Evolutionary conservation across 2,797 vertebrate genomes (phyloP), one percentile per base, ranked within the genome.

Genomic region (Lophius americanus): DNA sequence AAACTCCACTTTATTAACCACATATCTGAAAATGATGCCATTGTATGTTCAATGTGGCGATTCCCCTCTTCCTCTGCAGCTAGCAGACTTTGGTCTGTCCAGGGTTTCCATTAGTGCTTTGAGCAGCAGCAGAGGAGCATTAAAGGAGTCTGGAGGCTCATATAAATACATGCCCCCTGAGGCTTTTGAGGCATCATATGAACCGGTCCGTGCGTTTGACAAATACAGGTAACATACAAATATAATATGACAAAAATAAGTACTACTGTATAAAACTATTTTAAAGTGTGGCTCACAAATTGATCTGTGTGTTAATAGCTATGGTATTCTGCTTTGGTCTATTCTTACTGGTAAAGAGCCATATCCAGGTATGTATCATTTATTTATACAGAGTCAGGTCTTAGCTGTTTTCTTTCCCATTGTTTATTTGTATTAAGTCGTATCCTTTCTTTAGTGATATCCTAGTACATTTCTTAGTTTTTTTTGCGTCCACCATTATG

Each of bases 81-180:
- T 93, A 12, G 84, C 91, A 65, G 93, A 94, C 75, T 94, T 94
- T 79, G 93, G 93, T 60, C 66, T 94, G 76, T 85, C 82, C 37
- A 90, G 66, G 68, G 39, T 88, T 43, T 84, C 90, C 14, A 60
- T 11, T 53, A 92, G 83, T 55, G 56, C 14, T 70, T 59, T 42
- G 23, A 71, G 0, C 6, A 54, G 9, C 55, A 10, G 0, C 2
- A 5, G 4, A 5, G 11, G 50, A n/a, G 4, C 3, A 1, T 6
- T 36, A 2, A 51, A 1, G 9, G 4, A 7, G 1, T 9, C 4
- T 0, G 79, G 64, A 58, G 92, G 92, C 4, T 85, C 93, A 0
- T 59, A 6, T 6, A 78, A 78, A 56, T 94, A 92, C 84, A 92
- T 88, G 88, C 93, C 93, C 23, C 93, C 93, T 1, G 93, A 94